Percentiles rank a stretch among this genome's conserved stretches.
phyloP scores from a whole-genome alignment of 2,113 vertebrate species.

The Oreochromis aureus region DNA sequence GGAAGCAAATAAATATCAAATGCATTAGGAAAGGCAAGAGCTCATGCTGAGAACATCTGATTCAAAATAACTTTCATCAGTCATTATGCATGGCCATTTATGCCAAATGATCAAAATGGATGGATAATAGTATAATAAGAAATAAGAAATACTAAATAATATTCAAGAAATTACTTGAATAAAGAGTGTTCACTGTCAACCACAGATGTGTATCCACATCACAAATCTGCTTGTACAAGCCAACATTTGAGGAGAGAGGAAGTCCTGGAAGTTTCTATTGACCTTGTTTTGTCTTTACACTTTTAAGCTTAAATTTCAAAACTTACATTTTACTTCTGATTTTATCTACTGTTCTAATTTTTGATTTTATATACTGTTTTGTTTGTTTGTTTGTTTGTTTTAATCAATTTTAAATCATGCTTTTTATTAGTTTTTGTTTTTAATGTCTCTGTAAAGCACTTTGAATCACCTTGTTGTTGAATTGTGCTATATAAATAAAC shows the following conservation, averaged over 20 bases:
- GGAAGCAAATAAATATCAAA: background rate
- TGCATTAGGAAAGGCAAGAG: background rate
- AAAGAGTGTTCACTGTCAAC: background rate
- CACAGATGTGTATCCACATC: background rate
- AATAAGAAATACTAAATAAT: background rate
- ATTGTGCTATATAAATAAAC: too few species aligned
- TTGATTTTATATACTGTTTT: too few species aligned
- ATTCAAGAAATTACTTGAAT: background rate
- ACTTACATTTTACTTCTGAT: too few species aligned
- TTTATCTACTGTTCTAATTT: too few species aligned
- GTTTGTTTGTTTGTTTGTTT: too few species aligned
- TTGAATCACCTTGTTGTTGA: too few species aligned
- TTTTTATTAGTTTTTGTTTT: too few species aligned
- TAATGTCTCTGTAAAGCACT: too few species aligned
- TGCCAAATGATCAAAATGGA: background rate
- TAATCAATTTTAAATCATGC: too few species aligned
- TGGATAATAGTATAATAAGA: background rate
- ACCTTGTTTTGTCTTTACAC: constrained; percentile 37
- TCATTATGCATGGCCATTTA: background rate
- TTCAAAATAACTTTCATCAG: background rate
- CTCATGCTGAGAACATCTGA: background rate
- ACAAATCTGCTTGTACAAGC: background rate
- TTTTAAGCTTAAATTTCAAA: too few species aligned
- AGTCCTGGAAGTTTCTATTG: background rate
- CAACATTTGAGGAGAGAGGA: background rate